A percentile compares a stretch with the other conserved stretches of the same genome.
Evolutionary conservation across 2,888 invertebrate genomes (phyloP).

Genomic region (Seira musarum): DNA sequence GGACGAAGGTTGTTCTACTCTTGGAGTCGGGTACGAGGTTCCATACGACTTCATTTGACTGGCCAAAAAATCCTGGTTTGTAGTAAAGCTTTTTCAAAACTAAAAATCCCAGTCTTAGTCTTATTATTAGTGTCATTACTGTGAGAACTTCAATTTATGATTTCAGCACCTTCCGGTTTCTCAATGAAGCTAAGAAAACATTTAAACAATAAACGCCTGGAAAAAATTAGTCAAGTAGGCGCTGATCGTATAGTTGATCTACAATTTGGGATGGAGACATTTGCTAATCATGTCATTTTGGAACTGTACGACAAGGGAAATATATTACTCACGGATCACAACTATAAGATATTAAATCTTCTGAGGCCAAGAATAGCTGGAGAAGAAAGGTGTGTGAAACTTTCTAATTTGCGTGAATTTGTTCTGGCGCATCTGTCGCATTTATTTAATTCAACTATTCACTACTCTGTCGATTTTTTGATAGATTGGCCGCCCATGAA

Average conservation of each 20-base stretch:
- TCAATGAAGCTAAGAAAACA: constrained; percentile 99
- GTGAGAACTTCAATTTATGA: background rate
- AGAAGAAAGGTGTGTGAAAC: constrained; percentile 86
- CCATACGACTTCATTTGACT: constrained; percentile 96
- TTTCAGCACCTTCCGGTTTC: constrained; percentile 91
- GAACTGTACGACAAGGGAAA: constrained; percentile 98
- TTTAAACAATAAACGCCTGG: constrained; percentile 94
- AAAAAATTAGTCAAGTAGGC: constrained; percentile 88
- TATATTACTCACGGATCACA: constrained; percentile 92
- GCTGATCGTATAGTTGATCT: constrained; percentile 94
- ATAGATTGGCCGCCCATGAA: constrained; percentile 91
- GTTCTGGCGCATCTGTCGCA: no score
- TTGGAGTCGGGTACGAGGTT: constrained; percentile 95
- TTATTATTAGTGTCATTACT: no score
- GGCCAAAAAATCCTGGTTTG: constrained; percentile 89
- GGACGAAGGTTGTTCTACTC: constrained; percentile 89
- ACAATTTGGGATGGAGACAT: constrained; percentile 95
- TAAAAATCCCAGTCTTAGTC: constrained; percentile 74
- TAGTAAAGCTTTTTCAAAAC: constrained; percentile 68
- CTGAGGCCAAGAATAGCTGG: constrained; percentile 92
- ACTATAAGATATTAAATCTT: constrained; percentile 93
- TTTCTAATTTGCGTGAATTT: no score
- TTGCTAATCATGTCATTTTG: constrained; percentile 94
- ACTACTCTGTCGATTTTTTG: no score
- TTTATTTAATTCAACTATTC: no score